Evolutionary conservation across 1,140 invertebrate species (phyloP), one percentile per base, ranked within the genome.

Genomic region (Cherax destructor): DNA sequence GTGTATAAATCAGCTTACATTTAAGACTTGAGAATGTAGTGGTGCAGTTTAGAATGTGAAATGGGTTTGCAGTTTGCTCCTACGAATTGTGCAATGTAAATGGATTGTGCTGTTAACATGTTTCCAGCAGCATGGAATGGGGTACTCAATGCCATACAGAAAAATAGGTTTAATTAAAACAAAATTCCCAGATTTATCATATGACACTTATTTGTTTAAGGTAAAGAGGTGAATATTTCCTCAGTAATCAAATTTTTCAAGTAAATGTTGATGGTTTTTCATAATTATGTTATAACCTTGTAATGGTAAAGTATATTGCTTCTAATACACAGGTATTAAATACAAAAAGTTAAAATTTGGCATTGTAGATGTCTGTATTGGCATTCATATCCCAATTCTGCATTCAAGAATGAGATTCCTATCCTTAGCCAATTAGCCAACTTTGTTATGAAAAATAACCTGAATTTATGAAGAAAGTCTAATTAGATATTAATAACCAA

Each of bases 61-160:
- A 81, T 77, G 69, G 84, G 78, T 77, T 69, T 79, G 79, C 52
- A 79, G 84, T 52, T 69, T 85, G 89, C 83, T 85, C 87, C 89
- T 79, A 52, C 79, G 76, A 91, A 85, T 79, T 80, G 89, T 91
- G 89, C 83, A 91, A 79, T 91, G 83, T 85, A 91, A 83, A 76
- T 83, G 74, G 79, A 80, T 18, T 61, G 47, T 30, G 61, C 72
- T 88, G 59, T n/a, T 83, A 72, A 49, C 47, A 47, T 56, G 79
- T 81, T n/a, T 87, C 74, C 85, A 79, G 56, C 76, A 87, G 76
- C 56, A 47, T 87, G 85, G 49, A 77, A 87, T 78, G 85, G 85
- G 85, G 76, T 47, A 74, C 50, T 69, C 41, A 49, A 86, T 86
- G 83, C 83, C 83, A 86, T 74, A 86, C 69, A 87, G 56, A 83